These are phyloP conservation scores for Unio delphinus DNA, from an alignment of 2,888 invertebrate species.

Conservation along the genomic window DNA sequence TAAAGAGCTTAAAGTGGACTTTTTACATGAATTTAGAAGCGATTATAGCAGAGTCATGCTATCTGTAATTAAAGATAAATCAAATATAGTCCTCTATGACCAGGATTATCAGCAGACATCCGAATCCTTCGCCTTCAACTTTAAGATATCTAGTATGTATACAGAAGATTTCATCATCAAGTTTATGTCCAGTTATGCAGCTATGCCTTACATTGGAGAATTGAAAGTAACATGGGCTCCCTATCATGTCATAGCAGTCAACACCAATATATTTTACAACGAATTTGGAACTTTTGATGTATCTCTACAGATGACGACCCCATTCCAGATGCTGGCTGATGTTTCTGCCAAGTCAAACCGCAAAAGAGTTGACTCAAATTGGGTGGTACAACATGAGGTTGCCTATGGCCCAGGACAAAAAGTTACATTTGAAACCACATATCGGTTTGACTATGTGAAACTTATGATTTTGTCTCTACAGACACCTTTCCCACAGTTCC, in stretches of 20 bases:
- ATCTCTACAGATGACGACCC: slow-evolving; percentile 37
- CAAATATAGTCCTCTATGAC: slow-evolving; percentile 26
- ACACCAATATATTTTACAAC: slow-evolving; percentile 20
- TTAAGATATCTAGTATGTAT: slow-evolving; percentile 21
- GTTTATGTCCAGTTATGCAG: slow-evolving; percentile 27
- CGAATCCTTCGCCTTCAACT: slow-evolving; percentile 23
- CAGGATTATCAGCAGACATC: slow-evolving; percentile 24
- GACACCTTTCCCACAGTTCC: slow-evolving; percentile 48
- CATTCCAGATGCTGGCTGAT: slow-evolving; percentile 26
- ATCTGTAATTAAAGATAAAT: slow-evolving; percentile 31
- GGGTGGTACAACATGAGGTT: slow-evolving; percentile 33
- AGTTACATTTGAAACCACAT: slow-evolving; percentile 30
- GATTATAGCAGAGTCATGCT: slow-evolving; percentile 27
- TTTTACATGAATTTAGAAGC: slow-evolving; percentile 35
- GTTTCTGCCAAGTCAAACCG: slow-evolving; percentile 24
- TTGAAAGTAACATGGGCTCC: slow-evolving; percentile 37
- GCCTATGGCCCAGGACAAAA: slow-evolving; percentile 36
- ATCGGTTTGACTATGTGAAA: slow-evolving; percentile 40
- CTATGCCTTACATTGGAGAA: slow-evolving; percentile 35
- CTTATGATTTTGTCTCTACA: slow-evolving; percentile 31
- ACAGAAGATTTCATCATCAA: slow-evolving; percentile 34
- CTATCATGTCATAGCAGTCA: slow-evolving; percentile 22
- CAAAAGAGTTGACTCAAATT: slow-evolving; percentile 39
- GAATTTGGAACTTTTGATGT: slow-evolving; percentile 32
- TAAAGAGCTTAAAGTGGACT: slow-evolving; percentile 19